phyloP scores from a whole-genome alignment of 2,113 vertebrate species.

The Cinclus mexicanus region DNA sequence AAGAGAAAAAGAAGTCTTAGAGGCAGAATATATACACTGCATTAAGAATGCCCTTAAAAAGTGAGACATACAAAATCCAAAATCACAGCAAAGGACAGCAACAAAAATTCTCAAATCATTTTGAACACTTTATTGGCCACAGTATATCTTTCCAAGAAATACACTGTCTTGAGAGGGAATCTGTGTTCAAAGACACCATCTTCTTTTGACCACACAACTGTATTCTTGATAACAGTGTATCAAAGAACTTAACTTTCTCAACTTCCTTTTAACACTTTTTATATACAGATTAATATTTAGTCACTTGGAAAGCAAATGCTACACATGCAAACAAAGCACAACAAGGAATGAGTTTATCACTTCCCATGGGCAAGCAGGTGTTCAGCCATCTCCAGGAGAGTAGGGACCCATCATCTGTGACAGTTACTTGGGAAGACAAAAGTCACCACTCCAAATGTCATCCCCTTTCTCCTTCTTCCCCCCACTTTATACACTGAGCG shows the following conservation, averaged over 20 bases:
- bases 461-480: background rate
- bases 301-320: background rate
- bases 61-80: background rate
- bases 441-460: background rate
- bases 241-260: background rate
- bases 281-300: background rate
- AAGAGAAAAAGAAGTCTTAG: background rate
- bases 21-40: background rate
- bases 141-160: background rate
- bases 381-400: background rate
- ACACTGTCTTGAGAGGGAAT: background rate
- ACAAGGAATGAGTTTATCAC: background rate
- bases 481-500: background rate
- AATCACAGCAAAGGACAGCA: background rate
- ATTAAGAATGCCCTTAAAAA: background rate
- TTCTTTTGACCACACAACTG: background rate
- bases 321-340: background rate
- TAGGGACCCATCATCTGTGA: background rate
- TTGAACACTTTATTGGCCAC: background rate
- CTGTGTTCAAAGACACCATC: background rate
- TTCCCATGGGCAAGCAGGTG: background rate
- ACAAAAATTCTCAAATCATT: background rate
- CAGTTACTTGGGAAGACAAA: background rate
- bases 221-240: background rate
- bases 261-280: background rate